Base-by-base conservation (phyloP, 2,888 invertebrate genomes). In the Xestia sexstrigata region DNA sequence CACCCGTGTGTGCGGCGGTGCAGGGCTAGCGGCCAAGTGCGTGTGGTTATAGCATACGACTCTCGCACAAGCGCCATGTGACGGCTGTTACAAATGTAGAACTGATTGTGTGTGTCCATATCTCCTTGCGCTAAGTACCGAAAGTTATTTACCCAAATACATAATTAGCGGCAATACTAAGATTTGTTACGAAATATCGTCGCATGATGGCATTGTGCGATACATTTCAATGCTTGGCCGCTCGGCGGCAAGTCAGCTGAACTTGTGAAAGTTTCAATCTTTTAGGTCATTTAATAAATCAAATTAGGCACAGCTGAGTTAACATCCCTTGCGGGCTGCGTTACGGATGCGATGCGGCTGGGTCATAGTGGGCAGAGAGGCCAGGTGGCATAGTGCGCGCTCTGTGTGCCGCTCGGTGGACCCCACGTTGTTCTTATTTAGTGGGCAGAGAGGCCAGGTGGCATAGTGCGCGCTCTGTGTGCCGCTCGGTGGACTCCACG, bases 261-360 rank as follows among this genome's bases (percentile, higher is more conserved):
- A 11, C 4, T n/a, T 63, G 68, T 52, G 17, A 72, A 77, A 78
- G 26, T 79, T 69, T 60, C 23, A 79, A 70, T 74, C 52, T 52
- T 79, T 3, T 60, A 66, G 45, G 17, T 70, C 52, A 58, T 79
- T 60, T 60, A 26, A 69, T 74, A 79, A 74, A 79, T 79, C 62
- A 74, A 79, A 74, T 79, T 45, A 79, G 15, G 20, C 35, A 42
- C 79, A 79, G 70, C 20, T 20, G 20, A 49, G 49, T 20, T 20
- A 7, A 49, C 49, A 20, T 20, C 8, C 49, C 49, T 20, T 49
- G 20, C 7, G 20, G 20, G 49, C 49, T 20, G 49, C 49, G 49
- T 20, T 49, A 49, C 6, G 15, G 49, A 15, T 47, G 47, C 47
- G 7, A 20, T 20, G 20, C 20, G 49, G 49, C 49, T 20, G 49